Evolutionary conservation across 2,797 vertebrate genomes (phyloP).

Genomic region (Morelia viridis): DNA sequence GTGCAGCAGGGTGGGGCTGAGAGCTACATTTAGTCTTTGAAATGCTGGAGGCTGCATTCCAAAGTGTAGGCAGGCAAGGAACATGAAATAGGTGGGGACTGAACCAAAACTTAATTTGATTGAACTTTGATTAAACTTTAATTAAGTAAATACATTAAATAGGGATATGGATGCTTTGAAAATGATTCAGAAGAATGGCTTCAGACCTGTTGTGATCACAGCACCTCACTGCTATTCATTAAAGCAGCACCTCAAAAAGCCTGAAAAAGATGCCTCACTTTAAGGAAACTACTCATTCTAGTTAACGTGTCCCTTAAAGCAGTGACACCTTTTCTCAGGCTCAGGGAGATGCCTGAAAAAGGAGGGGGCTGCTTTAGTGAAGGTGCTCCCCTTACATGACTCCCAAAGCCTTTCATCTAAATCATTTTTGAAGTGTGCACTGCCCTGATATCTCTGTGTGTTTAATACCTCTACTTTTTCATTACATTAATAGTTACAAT

Average conservation of each 20-base stretch:
- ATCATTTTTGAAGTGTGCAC: background rate
- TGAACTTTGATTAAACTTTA: background rate
- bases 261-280: too few species aligned
- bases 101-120: slow-evolving; percentile 1
- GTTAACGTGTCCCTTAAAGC: background rate
- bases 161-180: background rate
- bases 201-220: background rate
- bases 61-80: background rate
- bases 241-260: background rate
- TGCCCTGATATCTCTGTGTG: background rate
- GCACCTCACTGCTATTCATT: background rate
- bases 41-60: background rate
- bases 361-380: background rate
- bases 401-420: background rate
- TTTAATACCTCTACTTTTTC: background rate
- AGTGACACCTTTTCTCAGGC: background rate
- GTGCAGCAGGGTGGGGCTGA: background rate
- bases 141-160: background rate
- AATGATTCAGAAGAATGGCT: background rate
- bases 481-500: background rate
- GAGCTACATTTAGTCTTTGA: background rate
- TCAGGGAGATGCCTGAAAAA: background rate
- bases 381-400: background rate
- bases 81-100: background rate
- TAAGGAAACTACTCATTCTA: background rate